Evolutionary conservation across 2,888 invertebrate genomes (phyloP).

Genomic region (Polymixis flavicincta): DNA sequence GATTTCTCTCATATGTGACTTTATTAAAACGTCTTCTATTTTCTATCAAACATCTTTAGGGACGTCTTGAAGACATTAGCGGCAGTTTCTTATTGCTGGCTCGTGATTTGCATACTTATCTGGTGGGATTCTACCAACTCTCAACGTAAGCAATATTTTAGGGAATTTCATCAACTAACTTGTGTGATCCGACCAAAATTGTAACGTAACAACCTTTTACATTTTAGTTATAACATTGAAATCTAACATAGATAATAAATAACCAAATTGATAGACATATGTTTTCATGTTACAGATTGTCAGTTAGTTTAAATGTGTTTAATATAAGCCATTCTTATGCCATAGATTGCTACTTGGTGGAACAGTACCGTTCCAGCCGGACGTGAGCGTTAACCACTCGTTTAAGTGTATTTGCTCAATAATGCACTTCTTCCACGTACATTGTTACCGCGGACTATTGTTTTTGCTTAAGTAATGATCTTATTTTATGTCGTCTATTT

Average conservation of each 20-base stretch:
- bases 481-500: not conserved
- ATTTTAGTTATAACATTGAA: not conserved
- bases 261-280: slow-evolving; percentile 2
- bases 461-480: not conserved
- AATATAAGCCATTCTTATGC: slow-evolving; percentile 15
- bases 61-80: not conserved
- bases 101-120: too few species aligned
- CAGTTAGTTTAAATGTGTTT: slow-evolving; percentile 16
- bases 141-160: not conserved
- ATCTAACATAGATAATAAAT: slow-evolving; percentile 9
- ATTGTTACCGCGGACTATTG: not conserved
- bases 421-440: slow-evolving; percentile 5
- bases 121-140: not conserved
- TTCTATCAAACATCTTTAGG: not conserved
- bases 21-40: not conserved
- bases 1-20: not conserved
- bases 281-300: not conserved
- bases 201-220: not conserved
- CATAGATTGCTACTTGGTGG: too few species aligned
- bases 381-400: too few species aligned
- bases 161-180: not conserved
- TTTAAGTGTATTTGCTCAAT: slow-evolving; percentile 19
- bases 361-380: too few species aligned
- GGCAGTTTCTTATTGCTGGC: not conserved
- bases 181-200: not conserved